Evolutionary conservation across 2,113 vertebrate species (phyloP).

Genomic region (Nothoprocta pentlandii): DNA sequence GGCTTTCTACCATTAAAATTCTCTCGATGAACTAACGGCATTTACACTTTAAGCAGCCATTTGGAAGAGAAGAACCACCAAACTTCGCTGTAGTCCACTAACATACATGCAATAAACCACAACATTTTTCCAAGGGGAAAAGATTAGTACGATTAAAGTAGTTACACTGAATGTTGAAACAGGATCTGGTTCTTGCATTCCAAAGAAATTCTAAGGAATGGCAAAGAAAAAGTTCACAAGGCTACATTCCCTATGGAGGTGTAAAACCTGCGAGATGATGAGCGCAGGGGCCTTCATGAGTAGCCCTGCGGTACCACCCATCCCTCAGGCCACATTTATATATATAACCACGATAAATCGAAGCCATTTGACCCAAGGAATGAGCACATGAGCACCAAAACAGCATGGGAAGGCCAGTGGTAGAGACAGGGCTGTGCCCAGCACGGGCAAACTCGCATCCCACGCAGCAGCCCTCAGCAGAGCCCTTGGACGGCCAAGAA

Average conservation of each 20-base stretch:
- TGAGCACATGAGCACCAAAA: neutral
- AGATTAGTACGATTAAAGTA: neutral
- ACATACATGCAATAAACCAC: neutral
- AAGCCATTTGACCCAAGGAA: neutral
- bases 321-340: neutral
- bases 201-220: neutral
- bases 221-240: neutral
- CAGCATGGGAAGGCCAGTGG: fast-evolving
- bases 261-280: neutral
- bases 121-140: neutral
- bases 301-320: neutral
- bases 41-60: neutral
- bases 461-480: neutral
- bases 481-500: neutral
- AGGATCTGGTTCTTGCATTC: neutral
- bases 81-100: neutral
- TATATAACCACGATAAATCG: neutral
- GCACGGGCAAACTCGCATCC: neutral
- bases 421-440: neutral
- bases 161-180: neutral
- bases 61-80: slow-evolving; percentile 25
- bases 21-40: neutral
- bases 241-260: neutral
- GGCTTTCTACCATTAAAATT: slow-evolving; percentile 36
- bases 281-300: neutral